phyloP scores from a whole-genome alignment of 1,140 invertebrate genomes.

The Trypoxylus dichotomus region DNA sequence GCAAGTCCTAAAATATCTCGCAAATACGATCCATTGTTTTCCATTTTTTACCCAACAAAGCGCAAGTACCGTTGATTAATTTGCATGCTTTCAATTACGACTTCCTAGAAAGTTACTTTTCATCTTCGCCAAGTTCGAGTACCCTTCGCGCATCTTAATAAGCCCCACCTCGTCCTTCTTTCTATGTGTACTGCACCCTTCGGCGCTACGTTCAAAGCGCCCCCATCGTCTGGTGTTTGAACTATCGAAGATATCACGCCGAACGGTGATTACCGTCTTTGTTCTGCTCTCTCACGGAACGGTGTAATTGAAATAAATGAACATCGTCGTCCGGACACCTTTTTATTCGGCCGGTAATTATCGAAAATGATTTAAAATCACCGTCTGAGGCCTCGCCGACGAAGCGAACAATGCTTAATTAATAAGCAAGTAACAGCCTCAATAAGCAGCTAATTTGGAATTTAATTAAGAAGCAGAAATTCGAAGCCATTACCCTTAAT shows the following conservation, averaged over 20 bases:
- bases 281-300: not conserved
- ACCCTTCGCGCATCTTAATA: not conserved
- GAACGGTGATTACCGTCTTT: not conserved
- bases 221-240: not conserved
- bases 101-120: not conserved
- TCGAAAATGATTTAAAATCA: not conserved
- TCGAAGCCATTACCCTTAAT: not conserved
- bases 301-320: slow-evolving; percentile 3
- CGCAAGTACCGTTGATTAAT: not conserved
- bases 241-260: not conserved
- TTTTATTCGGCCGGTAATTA: not conserved
- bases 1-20: not conserved
- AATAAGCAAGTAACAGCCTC: not conserved
- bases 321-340: not conserved
- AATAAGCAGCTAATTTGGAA: slow-evolving; percentile 3
- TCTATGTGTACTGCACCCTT: not conserved
- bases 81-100: not conserved
- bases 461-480: not conserved
- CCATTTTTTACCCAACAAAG: not conserved
- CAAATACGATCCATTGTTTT: not conserved
- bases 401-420: slow-evolving; percentile 6
- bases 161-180: not conserved
- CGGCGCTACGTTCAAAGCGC: not conserved
- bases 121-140: not conserved
- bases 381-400: not conserved